Conservation (phyloP, 2,797 vertebrate genomes). For the Channallabes apus region DNA sequence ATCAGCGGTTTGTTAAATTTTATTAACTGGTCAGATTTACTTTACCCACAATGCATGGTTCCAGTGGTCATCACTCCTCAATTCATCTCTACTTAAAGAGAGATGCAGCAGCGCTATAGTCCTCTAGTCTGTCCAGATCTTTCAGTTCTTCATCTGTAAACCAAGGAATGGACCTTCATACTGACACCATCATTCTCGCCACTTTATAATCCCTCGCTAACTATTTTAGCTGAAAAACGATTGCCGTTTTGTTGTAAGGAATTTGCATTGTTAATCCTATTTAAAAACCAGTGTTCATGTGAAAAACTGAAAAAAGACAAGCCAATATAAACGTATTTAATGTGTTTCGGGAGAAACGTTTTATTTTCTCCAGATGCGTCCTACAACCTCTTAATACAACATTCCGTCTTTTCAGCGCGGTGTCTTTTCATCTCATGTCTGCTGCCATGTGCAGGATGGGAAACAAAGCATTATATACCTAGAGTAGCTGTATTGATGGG, state of each 20-base stretch:
- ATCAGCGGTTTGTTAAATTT: background rate
- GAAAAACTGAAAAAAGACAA: too few species aligned
- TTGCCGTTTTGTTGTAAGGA: background rate
- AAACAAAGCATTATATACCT: conserved; percentile 5
- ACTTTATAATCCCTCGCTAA: background rate
- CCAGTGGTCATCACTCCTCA: background rate
- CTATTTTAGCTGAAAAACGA: background rate
- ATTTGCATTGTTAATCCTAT: background rate
- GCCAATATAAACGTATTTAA: background rate
- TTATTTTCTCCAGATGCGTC: background rate
- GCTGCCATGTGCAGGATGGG: background rate
- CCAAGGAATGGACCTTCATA: background rate
- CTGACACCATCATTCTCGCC: background rate
- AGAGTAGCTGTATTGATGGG: conserved; percentile 56
- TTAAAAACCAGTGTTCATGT: background rate
- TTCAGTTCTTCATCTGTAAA: background rate
- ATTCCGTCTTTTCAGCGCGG: background rate
- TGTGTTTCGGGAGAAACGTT: background rate
- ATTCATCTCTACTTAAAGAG: background rate
- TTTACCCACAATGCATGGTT: background rate
- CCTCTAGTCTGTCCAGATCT: background rate
- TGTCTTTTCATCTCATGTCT: background rate
- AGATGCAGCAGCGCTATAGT: background rate
- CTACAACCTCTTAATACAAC: background rate
- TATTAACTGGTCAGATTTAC: background rate